These are phyloP conservation scores for Gerris lacustris DNA, from an alignment of 2,888 invertebrate genomes.

Conservation along the genomic window DNA sequence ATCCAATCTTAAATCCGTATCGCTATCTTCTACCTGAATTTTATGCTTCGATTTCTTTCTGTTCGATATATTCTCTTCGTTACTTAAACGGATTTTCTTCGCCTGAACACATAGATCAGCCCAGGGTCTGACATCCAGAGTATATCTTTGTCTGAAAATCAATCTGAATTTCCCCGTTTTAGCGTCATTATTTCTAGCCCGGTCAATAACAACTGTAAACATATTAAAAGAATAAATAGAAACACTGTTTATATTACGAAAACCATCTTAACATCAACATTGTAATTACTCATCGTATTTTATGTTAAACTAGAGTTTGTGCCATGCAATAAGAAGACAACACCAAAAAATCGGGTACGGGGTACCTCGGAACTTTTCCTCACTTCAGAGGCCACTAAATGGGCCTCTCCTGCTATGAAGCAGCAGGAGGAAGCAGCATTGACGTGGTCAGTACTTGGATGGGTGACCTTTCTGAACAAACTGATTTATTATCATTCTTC, in stretches of 20 bases:
- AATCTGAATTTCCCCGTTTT: constrained; percentile 21
- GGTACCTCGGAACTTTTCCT: no score
- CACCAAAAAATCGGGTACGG: no score
- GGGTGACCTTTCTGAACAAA: no score
- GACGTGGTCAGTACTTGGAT: no score
- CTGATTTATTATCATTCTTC: no score
- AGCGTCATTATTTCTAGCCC: constrained; percentile 15
- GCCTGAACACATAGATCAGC: neutral
- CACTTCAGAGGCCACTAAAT: no score
- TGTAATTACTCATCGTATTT: neutral
- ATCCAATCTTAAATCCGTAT: neutral
- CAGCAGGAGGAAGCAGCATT: no score
- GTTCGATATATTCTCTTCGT: neutral
- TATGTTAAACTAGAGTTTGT: neutral
- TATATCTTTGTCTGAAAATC: constrained; percentile 18
- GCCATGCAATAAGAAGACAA: neutral
- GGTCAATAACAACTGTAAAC: constrained; percentile 24
- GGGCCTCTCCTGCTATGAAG: no score
- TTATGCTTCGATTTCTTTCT: neutral
- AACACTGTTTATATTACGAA: neutral
- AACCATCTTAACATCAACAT: neutral
- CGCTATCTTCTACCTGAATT: neutral
- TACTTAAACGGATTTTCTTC: neutral
- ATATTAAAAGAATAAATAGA: neutral
- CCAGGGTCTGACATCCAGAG: neutral